Percentiles rank a stretch among this genome's conserved stretches.
phyloP scores from a whole-genome alignment of 2,888 invertebrate genomes.

The Nasonia oneida region DNA sequence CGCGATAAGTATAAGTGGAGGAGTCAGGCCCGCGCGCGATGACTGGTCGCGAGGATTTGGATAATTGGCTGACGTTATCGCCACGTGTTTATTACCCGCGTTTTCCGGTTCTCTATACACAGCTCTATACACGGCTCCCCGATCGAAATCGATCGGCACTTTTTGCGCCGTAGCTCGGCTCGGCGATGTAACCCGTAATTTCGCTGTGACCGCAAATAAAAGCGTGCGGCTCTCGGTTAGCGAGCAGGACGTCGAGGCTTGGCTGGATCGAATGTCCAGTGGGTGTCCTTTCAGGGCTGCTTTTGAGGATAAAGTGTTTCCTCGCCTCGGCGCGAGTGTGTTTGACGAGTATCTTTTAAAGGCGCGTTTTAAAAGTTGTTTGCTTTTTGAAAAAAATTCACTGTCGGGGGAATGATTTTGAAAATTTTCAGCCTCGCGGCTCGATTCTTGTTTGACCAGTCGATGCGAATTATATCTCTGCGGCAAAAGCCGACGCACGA shows the following conservation, averaged over 20 bases:
- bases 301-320: background rate
- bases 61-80: conserved; percentile 16
- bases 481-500: no score
- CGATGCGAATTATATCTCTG: no score
- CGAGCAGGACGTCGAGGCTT: conserved; percentile 10
- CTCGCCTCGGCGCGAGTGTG: background rate
- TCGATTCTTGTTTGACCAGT: no score
- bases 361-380: background rate
- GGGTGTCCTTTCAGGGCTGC: conserved; percentile 62
- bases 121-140: background rate
- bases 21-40: background rate
- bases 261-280: conserved; percentile 69
- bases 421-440: no score
- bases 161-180: background rate
- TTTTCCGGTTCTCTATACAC: background rate
- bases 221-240: conserved; percentile 52
- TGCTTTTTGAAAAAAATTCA: background rate
- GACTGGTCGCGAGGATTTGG: conserved; percentile 12
- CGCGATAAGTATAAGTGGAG: background rate
- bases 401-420: no score
- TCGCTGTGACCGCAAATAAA: conserved; percentile 70
- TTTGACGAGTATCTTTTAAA: background rate
- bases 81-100: background rate
- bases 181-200: conserved; percentile 67
- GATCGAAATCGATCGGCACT: conserved; percentile 48